These are phyloP conservation scores for Betta splendens DNA, from an alignment of 2,797 vertebrate species.

Conservation along the genomic window DNA sequence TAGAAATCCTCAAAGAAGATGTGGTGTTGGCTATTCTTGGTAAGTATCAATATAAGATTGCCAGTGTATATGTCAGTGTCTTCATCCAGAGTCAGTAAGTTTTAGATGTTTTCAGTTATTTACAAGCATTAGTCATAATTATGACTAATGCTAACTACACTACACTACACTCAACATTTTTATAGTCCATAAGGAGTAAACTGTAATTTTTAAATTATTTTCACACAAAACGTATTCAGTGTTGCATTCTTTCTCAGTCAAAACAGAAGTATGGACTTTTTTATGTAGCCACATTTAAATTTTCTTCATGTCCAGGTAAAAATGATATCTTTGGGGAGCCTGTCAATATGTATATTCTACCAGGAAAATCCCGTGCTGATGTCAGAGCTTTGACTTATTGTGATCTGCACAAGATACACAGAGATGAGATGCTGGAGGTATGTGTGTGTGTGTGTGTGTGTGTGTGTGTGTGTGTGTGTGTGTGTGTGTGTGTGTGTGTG, in stretches of 20 bases:
- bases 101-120: no score
- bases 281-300: no score
- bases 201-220: no score
- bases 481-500: slow-evolving; percentile 1
- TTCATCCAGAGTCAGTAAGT: no score
- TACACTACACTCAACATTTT: no score
- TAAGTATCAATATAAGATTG: slow-evolving; percentile 49
- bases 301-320: slow-evolving; percentile 78
- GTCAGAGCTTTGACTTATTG: slow-evolving; percentile 92
- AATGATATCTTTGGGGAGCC: slow-evolving; percentile 93
- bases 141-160: no score
- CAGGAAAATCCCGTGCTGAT: slow-evolving; percentile 88
- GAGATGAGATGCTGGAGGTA: slow-evolving; percentile 87
- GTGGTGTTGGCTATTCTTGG: slow-evolving; percentile 91
- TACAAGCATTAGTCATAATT: no score
- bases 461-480: slow-evolving; percentile 13
- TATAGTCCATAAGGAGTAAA: no score
- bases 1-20: slow-evolving; percentile 89
- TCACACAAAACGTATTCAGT: no score
- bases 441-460: background rate
- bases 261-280: no score
- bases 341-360: slow-evolving; percentile 83
- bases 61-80: background rate
- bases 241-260: no score
- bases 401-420: slow-evolving; percentile 91